Base-by-base conservation (phyloP, 2,113 vertebrate species). In the Xerus inauris region DNA sequence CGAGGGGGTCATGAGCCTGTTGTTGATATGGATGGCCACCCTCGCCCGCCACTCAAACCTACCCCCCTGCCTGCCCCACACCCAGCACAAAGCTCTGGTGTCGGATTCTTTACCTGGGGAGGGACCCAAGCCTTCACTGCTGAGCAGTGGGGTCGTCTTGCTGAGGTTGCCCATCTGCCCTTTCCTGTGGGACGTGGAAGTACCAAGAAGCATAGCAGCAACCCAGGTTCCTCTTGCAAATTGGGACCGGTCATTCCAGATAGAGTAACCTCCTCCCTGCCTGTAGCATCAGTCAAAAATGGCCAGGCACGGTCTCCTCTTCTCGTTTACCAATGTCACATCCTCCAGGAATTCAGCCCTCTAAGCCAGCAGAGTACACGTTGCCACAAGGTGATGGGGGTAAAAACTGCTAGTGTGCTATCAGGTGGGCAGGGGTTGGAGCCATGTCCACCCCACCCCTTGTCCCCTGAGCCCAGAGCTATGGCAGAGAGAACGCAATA, bases 381-480 rank as follows among this genome's bases (percentile, higher is more conserved):
- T 10, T 28, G 51, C 17, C 73, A 11, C 11, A 11, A 30, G 4
- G 26, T 40, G 47, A 35, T 5, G 30, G 6, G 35, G 6, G n/a
- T 26, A 20, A 65, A 19, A 75, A 40, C 51, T 13, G 35, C 26
- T n/a, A 22, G 35, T 47, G 17, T 28, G 3, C 57, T 17, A 42
- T 64, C 13, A 17, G 0, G 11, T 2, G 0, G 6, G 12, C 2
- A 26, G 8, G 9, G 16, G 26, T 0, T 30, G 49, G 2, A 71
- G 14, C 16, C n/a, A 35, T 11, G 22, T n/a, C 49, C 40, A 51
- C 71, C 11, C 24, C 40, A 17, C 32, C 22, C 22, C 28, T 67
- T 0, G 3, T 89, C 69, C 64, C 67, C 67, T 4, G 13, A 92
- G 65, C 65, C 47, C 47, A 16, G 2, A 35, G 26, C 38, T 22